Evolutionary conservation across 2,113 vertebrate genomes (phyloP), one percentile per base, ranked within the genome.

Genomic region (Psettodes erumei): DNA sequence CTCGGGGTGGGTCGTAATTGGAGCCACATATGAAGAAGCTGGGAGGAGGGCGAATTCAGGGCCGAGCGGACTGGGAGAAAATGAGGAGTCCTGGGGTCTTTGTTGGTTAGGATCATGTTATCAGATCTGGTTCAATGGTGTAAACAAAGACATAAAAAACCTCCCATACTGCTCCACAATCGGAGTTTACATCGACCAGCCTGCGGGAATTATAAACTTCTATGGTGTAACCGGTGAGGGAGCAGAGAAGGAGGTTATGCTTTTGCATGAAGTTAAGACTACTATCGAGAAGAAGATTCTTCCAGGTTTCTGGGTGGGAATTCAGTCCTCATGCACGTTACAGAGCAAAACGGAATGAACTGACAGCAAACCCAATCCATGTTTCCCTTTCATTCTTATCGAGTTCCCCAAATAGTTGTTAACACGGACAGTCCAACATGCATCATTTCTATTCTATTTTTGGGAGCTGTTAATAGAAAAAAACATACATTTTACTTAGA

Each of bases 181-280:
- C 12, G 90, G 88, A 0, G 75, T 92, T 32, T 92, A 90, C 45
- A 38, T 91, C 0, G 91, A 92, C 71, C 87, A 90, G 81, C 90
- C 90, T 0, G 83, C 84, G 0, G 90, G 90, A 10, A 50, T 88
- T 4, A 73, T 90, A 0, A 72, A 2, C 33, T 88, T 88, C 50
- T 90, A 88, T 32, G 6, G 6, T 3, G 75, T 88, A 7, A 59
- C 6, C 4, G 77, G 82, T 2, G 71, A 82, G 23, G 79, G 62
- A 4, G 38, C 47, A 7, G 60, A 83, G 56, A 84, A 28, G 43
- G 82, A 91, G 54, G 83, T 80, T 0, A 69, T 19, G 23, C 78
- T 84, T 21, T 2, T 91, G 54, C 58, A 89, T 42, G 84, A 56
- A 60, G 47, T 86, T 21, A 50, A 84, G 21, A 75, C 69, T 1